Conservation (phyloP, 2,113 vertebrate species). For the Tamias sibiricus region DNA sequence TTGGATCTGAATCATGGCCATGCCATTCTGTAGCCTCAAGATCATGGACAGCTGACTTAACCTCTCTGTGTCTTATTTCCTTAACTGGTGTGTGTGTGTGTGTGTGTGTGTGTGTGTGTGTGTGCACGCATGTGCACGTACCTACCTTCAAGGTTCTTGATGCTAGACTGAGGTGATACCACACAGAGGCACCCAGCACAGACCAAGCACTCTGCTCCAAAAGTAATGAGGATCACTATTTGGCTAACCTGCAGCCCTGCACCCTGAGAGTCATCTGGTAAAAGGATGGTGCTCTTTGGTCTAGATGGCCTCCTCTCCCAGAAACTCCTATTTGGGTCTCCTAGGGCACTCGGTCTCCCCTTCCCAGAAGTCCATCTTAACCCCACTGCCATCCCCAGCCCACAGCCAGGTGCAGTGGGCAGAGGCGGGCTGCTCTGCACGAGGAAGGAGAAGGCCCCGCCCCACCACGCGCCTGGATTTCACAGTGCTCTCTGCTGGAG, state of each 20-base stretch:
- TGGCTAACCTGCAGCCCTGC: not conserved
- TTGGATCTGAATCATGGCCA: not conserved
- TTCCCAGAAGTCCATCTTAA: not conserved
- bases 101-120: not conserved
- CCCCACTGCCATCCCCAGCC: not conserved
- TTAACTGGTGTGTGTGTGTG: not conserved
- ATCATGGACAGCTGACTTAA: not conserved
- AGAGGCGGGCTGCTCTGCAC: accelerated
- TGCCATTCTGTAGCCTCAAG: not conserved
- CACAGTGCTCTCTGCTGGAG: not conserved
- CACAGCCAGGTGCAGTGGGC: not conserved
- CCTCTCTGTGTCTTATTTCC: not conserved
- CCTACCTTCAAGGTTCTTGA: not conserved
- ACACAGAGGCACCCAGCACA: not conserved
- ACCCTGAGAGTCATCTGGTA: not conserved
- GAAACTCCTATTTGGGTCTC: not conserved
- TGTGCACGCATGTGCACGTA: accelerated
- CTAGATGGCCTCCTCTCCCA: not conserved
- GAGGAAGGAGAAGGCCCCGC: accelerated
- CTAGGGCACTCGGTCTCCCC: not conserved
- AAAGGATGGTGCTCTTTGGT: not conserved
- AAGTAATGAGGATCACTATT: not conserved
- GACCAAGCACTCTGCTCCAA: accelerated
- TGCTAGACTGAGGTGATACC: not conserved
- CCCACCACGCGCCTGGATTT: not conserved